Percentiles rank a stretch among this genome's conserved stretches.
phyloP scores from a whole-genome alignment of 37 sponge, comb jelly and placozoan genomes.

The Beroe forskalii region DNA sequence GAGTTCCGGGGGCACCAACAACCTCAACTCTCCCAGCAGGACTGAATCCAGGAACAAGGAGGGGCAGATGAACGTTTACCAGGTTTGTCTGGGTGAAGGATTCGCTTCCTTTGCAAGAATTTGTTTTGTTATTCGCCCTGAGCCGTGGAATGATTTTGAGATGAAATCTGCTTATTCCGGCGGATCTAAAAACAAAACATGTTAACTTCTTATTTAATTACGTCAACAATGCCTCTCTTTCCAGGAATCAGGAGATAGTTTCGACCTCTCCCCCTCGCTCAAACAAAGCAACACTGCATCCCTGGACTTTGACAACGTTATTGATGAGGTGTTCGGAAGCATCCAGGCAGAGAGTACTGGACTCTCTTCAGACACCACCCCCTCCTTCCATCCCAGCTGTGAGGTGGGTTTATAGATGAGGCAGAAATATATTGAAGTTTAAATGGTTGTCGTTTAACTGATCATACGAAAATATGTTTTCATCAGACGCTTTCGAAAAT shows the following conservation, averaged over 20 bases:
- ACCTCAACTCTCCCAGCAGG: slow-evolving; percentile 2
- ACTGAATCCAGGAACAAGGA: slow-evolving; percentile 7
- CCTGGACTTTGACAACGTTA: background rate
- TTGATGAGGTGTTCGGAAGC: slow-evolving; percentile 18
- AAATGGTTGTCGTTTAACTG: no score
- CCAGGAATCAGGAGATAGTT: slow-evolving; percentile 12
- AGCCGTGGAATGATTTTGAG: no score
- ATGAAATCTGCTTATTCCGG: no score
- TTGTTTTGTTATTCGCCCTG: no score
- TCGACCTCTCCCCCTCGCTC: background rate
- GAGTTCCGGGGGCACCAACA: slow-evolving; percentile 30
- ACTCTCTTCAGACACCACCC: background rate
- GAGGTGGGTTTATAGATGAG: background rate
- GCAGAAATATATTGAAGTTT: no score
- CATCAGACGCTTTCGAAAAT: no score
- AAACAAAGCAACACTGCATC: slow-evolving; percentile 6
- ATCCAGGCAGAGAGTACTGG: background rate
- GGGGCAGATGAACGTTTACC: slow-evolving; percentile 3
- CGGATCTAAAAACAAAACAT: no score
- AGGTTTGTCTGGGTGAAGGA: no score
- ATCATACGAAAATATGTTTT: no score
- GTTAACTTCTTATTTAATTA: no score
- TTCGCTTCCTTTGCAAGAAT: no score
- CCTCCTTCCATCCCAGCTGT: background rate
- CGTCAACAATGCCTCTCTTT: background rate